These are phyloP conservation scores for Leucosticte australis DNA, from an alignment of 2,113 vertebrate species.

Conservation along the genomic window DNA sequence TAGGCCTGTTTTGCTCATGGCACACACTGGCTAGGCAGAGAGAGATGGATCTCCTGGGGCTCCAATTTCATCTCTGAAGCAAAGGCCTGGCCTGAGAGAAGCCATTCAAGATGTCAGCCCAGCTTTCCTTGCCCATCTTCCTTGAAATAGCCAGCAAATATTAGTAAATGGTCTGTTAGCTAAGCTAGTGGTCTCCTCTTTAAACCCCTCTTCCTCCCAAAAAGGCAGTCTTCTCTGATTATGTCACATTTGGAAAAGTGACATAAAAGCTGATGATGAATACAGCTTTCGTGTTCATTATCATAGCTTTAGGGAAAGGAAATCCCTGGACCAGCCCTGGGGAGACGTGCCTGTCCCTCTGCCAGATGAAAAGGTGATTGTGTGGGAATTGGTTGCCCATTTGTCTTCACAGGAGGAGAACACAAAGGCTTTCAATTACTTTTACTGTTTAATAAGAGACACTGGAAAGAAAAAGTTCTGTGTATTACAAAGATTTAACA, in stretches of 20 bases:
- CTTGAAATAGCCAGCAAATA: background rate
- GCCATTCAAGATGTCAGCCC: background rate
- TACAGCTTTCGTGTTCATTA: background rate
- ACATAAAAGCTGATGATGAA: background rate
- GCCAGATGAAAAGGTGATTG: background rate
- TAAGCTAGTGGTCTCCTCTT: background rate
- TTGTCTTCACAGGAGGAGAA: background rate
- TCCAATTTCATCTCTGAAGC: background rate
- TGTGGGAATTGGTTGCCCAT: background rate
- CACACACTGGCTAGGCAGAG: background rate
- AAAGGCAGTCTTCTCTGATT: background rate
- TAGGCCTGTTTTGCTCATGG: background rate
- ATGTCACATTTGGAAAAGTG: background rate
- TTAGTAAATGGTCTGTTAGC: background rate
- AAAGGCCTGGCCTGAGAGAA: background rate
- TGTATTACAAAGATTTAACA: background rate
- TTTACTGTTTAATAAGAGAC: background rate
- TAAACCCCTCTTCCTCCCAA: background rate
- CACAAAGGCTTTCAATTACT: background rate
- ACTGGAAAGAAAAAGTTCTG: background rate
- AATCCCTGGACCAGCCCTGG: background rate
- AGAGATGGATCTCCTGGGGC: rapidly evolving
- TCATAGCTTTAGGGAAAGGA: background rate
- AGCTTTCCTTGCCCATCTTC: background rate
- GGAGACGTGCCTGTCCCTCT: background rate